phyloP scores from a whole-genome alignment of 2,888 invertebrate genomes.

The Atherix ibis region DNA sequence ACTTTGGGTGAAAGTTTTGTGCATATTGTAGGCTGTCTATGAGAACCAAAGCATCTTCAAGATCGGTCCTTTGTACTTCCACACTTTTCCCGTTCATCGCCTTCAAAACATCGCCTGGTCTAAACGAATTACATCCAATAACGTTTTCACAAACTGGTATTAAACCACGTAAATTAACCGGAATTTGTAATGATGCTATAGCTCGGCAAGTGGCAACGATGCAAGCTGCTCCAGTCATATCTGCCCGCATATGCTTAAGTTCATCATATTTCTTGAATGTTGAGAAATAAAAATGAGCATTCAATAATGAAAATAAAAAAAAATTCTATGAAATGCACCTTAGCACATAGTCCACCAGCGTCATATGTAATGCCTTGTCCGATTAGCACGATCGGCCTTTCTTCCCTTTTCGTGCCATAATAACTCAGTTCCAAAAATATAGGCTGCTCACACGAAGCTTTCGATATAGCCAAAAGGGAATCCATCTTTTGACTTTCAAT shows the following conservation, averaged over 20 bases:
- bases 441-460: conserved; percentile 64
- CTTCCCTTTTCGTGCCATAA: conserved; percentile 41
- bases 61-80: conserved; percentile 56
- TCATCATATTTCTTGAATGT: no score
- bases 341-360: conserved; percentile 60
- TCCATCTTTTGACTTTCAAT: conserved; percentile 64
- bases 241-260: conserved; percentile 57
- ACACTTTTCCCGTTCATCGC: conserved; percentile 61
- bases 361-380: conserved; percentile 53
- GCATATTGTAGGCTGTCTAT: conserved; percentile 66
- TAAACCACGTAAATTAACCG: conserved; percentile 55
- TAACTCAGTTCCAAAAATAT: conserved; percentile 65
- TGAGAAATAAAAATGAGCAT: background rate
- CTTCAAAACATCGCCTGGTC: conserved; percentile 59
- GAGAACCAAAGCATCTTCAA: conserved; percentile 57
- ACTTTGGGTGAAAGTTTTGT: conserved; percentile 51
- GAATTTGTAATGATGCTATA: conserved; percentile 49
- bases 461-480: conserved; percentile 57
- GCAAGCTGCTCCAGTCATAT: conserved; percentile 73
- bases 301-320: no score
- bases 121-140: conserved; percentile 57
- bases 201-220: conserved; percentile 54
- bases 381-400: conserved; percentile 53
- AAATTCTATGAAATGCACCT: conserved; percentile 25
- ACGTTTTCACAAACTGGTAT: conserved; percentile 67